phyloP scores from a whole-genome alignment of 2,797 vertebrate genomes.

The Enteromius treurensis region DNA sequence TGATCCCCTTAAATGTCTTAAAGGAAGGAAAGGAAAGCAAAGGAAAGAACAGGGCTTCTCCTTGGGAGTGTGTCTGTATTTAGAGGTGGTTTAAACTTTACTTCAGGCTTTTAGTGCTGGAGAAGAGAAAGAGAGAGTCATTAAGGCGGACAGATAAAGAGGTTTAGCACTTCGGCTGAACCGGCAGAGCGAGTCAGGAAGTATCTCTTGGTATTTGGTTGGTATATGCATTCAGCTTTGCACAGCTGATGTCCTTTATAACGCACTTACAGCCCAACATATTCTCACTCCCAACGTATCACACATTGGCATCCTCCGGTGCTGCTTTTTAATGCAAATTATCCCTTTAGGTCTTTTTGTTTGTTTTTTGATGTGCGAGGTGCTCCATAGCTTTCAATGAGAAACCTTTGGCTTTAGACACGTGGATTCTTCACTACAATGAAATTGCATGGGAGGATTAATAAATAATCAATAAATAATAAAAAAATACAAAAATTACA shows the following conservation, averaged over 20 bases:
- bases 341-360: too few relatives aligned
- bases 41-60: not conserved
- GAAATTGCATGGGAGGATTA: not conserved
- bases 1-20: constrained; percentile 79
- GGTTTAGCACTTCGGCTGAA: constrained; percentile 50
- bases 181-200: constrained; percentile 62
- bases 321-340: too few relatives aligned
- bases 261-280: not conserved
- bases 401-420: not conserved
- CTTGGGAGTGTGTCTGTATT: constrained; percentile 68
- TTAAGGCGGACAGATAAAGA: constrained; percentile 52
- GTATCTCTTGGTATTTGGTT: constrained; percentile 38
- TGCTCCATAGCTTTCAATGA: not conserved
- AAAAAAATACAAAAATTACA: too few relatives aligned
- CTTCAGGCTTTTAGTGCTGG: constrained; percentile 14
- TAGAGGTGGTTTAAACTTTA: constrained; percentile 66
- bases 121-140: constrained; percentile 32
- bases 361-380: not conserved
- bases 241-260: not conserved
- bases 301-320: not conserved
- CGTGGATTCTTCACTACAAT: not conserved
- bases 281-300: not conserved
- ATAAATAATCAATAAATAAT: too few relatives aligned
- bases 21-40: constrained; percentile 19
- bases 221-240: not conserved